Evolutionary conservation across 2,888 invertebrate genomes (phyloP), one percentile per base, ranked within the genome.

Genomic region (Sipha maydis): DNA sequence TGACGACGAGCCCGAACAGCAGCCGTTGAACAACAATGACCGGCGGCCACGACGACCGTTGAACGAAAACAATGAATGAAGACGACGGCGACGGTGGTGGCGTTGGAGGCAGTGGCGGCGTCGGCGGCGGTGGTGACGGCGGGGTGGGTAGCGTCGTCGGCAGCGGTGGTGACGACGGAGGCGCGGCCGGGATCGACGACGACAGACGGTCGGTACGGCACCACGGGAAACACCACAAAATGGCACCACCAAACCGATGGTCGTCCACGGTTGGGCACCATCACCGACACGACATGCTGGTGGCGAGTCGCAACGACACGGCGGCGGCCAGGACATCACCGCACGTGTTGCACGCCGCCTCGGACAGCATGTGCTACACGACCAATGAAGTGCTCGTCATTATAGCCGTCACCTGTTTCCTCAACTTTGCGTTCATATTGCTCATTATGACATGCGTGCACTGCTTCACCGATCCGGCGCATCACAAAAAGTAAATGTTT

Each of bases 341-440:
- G 19, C 77, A 77, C 67, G 85, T 69, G 31, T 34, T 84, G 28
- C 82, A 85, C 85, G 83, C 82, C 31, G 21, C 73, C 4, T 54
- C 88, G 31, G 77, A 48, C 75, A 89, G 89, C 80, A 94, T 56
- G 86, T 91, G 91, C 86, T 91, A 91, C 90, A 90, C 90, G 56
- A 91, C 91, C 38, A 90, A 91, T 88, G 91, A 91, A 90, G 91
- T 91, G 25, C 90, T 91, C 41, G 89, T 91, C 78, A 91, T 91
- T 38, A 91, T 91, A 54, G 91, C 90, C 25, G 90, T 91, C 88
- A 91, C 91, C n/a, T 91, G 91, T 85, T 90, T 91, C n/a, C 90
- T 91, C 67, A 91, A 91, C 90, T 91, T 91, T 89, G 91, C 91
- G 76, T 91, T 91, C 90, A 91, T 91, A 80, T 86, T 91, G 67